Evolutionary conservation across 1,140 invertebrate species (phyloP), one percentile per base, ranked within the genome.

Genomic region (Psix sp.): DNA sequence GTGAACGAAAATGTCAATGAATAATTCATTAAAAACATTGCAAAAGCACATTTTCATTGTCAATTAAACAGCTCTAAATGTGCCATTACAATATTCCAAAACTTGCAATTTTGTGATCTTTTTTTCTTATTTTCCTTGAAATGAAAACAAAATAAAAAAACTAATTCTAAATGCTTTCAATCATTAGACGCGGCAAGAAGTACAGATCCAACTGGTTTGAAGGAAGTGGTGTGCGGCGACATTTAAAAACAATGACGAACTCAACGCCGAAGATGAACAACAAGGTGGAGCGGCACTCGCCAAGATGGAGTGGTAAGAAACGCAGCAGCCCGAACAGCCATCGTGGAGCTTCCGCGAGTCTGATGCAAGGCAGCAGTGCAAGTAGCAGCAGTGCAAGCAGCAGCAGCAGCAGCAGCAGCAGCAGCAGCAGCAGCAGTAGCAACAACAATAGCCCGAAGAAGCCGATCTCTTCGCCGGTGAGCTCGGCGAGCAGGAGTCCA

Each of bases 241-340:
- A n/a, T n/a, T n/a, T n/a, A n/a, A n/a, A n/a, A n/a, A 73, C 67
- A 65, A 86, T 86, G 85, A 87, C 85, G 65, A 86, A 87, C 65
- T 86, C 84, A 26, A 81, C 80, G 66, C 84, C 85, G 29, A 86
- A 86, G 63, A 63, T 77, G 43, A 81, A 76, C 45, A 77, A 82
- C 52, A 86, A 82, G 51, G 77, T 87, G 7, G 84, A 82, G 39
- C 74, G 83, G 38, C 83, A 87, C 15, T 86, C 82, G 36, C 84
- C 84, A 18, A 86, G 81, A 33, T 74, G 73, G 18, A 77, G 80
- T 15, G 65, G 78, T 2, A 85, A 84, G 57, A 77, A 70, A 35
- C 68, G 63, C 6, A 54, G 43, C 1, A 31, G 24, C 1, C 24
- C 24, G 10, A 3, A 20, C 7, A 21, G n/a, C 21, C n/a, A n/a